phyloP scores from a whole-genome alignment of 2,888 invertebrate genomes.

The Campopleginae sp. region DNA sequence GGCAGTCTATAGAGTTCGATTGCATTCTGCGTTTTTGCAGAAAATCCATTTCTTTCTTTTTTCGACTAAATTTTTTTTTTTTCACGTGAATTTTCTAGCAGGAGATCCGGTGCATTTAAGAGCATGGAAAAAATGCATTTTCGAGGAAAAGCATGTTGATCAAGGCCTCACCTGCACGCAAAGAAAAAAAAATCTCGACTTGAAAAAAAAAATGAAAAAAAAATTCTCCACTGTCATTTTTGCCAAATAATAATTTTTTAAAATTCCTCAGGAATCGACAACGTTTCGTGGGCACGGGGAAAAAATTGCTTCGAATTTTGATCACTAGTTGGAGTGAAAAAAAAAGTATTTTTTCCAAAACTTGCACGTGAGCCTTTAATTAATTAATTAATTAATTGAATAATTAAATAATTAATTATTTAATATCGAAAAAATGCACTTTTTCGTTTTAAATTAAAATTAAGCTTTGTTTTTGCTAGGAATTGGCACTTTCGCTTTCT shows the following conservation, averaged over 20 bases:
- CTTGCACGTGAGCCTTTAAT: neutral
- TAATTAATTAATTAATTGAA: neutral
- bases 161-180: no score
- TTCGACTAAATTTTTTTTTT: neutral
- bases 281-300: no score
- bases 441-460: neutral
- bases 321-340: no score
- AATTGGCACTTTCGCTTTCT: constrained; percentile 9
- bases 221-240: no score
- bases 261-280: no score
- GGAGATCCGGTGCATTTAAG: constrained; percentile 7
- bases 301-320: no score
- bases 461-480: neutral
- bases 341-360: no score
- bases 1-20: constrained; percentile 13
- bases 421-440: neutral
- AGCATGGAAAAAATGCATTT: neutral
- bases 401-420: no score
- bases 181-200: no score
- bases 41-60: constrained; percentile 24
- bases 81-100: constrained; percentile 10
- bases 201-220: no score
- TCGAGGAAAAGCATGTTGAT: neutral
- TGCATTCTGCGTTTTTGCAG: constrained; percentile 13
- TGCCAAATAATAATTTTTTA: no score